Evolutionary conservation across 2,113 vertebrate species (phyloP).

Genomic region (Archilochus colubris): DNA sequence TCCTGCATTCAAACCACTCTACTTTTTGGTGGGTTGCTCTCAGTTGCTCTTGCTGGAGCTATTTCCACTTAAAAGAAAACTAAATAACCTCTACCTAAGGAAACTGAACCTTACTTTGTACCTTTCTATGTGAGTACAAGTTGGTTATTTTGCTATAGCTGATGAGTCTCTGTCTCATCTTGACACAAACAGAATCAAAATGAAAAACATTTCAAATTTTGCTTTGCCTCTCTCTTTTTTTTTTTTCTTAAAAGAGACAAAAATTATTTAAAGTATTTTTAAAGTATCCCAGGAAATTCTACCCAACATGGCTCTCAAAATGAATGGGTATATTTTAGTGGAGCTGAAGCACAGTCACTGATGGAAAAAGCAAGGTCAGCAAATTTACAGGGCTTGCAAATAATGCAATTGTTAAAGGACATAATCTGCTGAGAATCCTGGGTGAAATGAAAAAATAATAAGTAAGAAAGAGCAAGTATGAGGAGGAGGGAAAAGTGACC

Average conservation of each 20-base stretch:
- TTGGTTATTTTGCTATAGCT: slow-evolving; percentile 32
- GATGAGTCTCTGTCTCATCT: not conserved
- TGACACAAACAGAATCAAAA: slow-evolving; percentile 31
- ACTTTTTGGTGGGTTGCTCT: not conserved
- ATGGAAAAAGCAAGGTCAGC: not conserved
- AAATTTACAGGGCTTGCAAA: not conserved
- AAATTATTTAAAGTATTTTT: not conserved
- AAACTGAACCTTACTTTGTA: slow-evolving; percentile 27
- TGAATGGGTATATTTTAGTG: not conserved
- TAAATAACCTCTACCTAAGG: not conserved
- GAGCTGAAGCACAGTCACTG: not conserved
- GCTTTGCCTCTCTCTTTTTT: not conserved
- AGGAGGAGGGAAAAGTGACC: not conserved
- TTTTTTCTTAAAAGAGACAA: not conserved
- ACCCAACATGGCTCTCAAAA: not conserved
- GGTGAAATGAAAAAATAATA: not conserved
- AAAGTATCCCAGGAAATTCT: not conserved
- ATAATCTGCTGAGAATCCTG: not conserved
- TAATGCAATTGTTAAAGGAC: not conserved
- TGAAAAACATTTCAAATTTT: not conserved
- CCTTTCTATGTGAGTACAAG: not conserved
- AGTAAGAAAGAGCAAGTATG: not conserved
- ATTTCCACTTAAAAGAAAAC: slow-evolving; percentile 36
- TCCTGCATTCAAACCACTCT: not conserved
- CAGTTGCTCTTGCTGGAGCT: not conserved